Percentiles rank a stretch among this genome's conserved stretches.
Evolutionary conservation across 64 coral and sea anemone genomes (phyloP).

Genomic region (Pocillopora damicornis): DNA sequence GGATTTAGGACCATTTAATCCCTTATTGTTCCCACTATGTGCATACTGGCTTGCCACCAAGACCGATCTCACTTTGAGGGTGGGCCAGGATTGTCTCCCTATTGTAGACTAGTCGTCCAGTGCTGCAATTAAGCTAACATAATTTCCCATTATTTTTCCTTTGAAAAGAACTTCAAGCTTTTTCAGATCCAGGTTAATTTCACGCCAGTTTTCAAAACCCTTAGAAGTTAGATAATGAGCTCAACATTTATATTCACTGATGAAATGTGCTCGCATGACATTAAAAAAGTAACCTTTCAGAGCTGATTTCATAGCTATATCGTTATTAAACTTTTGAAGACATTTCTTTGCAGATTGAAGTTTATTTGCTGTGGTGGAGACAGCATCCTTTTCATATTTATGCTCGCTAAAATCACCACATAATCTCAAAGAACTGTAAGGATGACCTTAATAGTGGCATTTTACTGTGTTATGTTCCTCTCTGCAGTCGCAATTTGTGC

Average conservation of each 20-base stretch:
- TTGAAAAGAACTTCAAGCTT: slow-evolving; percentile 37
- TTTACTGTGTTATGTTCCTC: slow-evolving; percentile 38
- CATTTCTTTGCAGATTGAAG: neutral
- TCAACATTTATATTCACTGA: slow-evolving; percentile 6
- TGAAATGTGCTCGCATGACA: neutral
- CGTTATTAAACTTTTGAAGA: slow-evolving; percentile 9
- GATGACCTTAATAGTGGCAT: slow-evolving; percentile 34
- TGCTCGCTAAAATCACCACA: slow-evolving; percentile 11
- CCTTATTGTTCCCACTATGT: too few relatives aligned
- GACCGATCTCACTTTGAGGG: too few relatives aligned
- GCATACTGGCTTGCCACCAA: too few relatives aligned
- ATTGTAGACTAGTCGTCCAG: neutral
- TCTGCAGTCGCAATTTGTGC: slow-evolving; percentile 23
- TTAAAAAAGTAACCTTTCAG: slow-evolving; percentile 29
- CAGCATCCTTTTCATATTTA: too few relatives aligned
- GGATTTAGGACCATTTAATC: too few relatives aligned
- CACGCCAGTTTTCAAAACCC: slow-evolving; percentile 40
- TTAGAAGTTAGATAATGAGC: slow-evolving; percentile 12
- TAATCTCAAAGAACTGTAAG: slow-evolving; percentile 12
- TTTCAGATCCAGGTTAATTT: slow-evolving; percentile 40
- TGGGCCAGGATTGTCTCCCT: too few relatives aligned
- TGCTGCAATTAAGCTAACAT: slow-evolving; percentile 11
- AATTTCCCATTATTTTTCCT: slow-evolving; percentile 9
- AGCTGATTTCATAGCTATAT: slow-evolving; percentile 17
- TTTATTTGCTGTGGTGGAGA: too few relatives aligned